Evolutionary conservation across 1,140 invertebrate species (phyloP).

Genomic region (Ceratitis capitata): DNA sequence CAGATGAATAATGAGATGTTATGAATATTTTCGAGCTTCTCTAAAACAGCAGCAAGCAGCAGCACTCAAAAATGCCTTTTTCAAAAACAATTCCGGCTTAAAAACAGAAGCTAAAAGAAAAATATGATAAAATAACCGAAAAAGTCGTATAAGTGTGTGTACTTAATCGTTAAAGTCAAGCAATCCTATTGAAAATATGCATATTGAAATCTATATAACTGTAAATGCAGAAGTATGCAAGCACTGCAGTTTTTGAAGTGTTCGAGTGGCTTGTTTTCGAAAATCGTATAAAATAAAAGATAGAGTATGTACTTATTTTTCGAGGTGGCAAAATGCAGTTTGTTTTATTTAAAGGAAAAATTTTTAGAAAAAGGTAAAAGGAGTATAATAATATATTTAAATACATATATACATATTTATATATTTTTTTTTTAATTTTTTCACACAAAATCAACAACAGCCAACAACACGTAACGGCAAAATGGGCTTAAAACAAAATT

Average conservation of each 20-base stretch:
- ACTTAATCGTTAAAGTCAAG: constrained; percentile 1
- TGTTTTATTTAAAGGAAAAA: not conserved
- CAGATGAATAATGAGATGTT: not conserved
- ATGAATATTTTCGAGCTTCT: constrained; percentile 1
- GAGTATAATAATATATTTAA: no score
- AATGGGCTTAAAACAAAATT: no score
- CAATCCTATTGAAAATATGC: not conserved
- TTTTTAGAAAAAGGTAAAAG: no score
- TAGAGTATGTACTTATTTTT: constrained; percentile 9
- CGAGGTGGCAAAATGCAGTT: not conserved
- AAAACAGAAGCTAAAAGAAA: not conserved
- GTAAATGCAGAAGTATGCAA: not conserved
- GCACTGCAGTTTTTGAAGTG: not conserved
- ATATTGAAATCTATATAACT: no score
- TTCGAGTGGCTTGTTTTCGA: not conserved
- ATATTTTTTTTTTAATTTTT: no score
- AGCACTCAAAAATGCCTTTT: constrained; percentile 26
- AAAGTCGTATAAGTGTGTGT: not conserved
- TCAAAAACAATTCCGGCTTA: not conserved
- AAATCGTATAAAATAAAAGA: not conserved
- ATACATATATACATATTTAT: no score
- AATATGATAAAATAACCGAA: not conserved
- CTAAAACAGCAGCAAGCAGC: not conserved
- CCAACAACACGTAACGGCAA: no score
- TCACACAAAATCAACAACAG: no score